A percentile compares a stretch with the other conserved stretches of the same genome.
Conservation (phyloP, 2,888 invertebrate genomes). For the Drosophila lacicola region DNA sequence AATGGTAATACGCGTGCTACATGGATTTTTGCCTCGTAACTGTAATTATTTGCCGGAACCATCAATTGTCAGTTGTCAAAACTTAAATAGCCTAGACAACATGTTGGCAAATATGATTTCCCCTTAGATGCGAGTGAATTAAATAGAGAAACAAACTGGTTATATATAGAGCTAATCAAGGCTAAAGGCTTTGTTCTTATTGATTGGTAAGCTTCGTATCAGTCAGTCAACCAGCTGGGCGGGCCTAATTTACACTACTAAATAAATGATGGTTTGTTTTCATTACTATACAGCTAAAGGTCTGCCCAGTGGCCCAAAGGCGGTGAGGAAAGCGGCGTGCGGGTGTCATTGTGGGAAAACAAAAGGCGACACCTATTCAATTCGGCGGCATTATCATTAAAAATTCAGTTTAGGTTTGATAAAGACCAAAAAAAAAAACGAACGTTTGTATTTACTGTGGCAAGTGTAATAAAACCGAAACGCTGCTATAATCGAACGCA, state of each 20-base stretch:
- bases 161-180: constrained; percentile 36
- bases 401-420: constrained; percentile 47
- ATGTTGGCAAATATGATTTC: constrained; percentile 6
- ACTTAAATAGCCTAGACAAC: constrained; percentile 2
- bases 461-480: constrained; percentile 27
- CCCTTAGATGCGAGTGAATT: neutral
- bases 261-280: constrained; percentile 55
- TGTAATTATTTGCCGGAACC: neutral
- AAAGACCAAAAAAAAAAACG: neutral
- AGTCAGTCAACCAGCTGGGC: constrained; percentile 19
- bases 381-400: constrained; percentile 53
- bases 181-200: constrained; percentile 42
- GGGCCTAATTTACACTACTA: constrained; percentile 3
- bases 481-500: constrained; percentile 37
- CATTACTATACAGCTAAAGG: constrained; percentile 3
- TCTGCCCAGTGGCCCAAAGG: no score
- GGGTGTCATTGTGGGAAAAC: constrained; percentile 21
- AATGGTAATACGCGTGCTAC: neutral
- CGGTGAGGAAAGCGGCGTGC: neutral
- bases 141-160: constrained; percentile 1
- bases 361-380: constrained; percentile 52
- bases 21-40: neutral
- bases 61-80: constrained; percentile 20
- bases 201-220: constrained; percentile 53
- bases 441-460: neutral